Conservation (phyloP, 2,888 invertebrate species). For the Galerucella nymphaeae region DNA sequence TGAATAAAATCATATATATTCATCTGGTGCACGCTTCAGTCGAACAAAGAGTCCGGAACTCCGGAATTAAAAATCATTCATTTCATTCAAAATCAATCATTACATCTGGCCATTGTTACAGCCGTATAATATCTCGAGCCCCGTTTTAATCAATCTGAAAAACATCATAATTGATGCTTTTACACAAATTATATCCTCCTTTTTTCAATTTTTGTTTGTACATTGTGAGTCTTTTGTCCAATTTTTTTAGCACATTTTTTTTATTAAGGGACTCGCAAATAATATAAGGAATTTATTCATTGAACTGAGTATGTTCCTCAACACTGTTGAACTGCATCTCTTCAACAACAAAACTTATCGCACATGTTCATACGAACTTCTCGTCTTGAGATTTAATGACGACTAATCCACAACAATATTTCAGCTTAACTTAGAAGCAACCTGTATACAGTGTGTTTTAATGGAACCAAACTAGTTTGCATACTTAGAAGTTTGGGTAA, state of each 20-base stretch:
- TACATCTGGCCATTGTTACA: slow-evolving; percentile 57
- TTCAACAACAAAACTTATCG: no score
- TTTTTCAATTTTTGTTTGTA: slow-evolving; percentile 22
- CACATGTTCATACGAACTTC: no score
- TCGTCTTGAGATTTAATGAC: no score
- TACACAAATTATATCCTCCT: slow-evolving; percentile 43
- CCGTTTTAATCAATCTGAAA: slow-evolving; percentile 51
- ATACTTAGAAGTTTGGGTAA: no score
- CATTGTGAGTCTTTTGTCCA: slow-evolving; percentile 9
- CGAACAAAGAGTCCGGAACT: slow-evolving; percentile 59
- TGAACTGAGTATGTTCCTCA: neutral
- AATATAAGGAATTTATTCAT: neutral
- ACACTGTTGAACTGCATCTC: neutral
- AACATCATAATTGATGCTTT: slow-evolving; percentile 54
- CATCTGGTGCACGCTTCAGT: slow-evolving; percentile 58
- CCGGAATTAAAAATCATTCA: slow-evolving; percentile 65
- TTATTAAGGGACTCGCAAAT: neutral
- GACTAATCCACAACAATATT: no score
- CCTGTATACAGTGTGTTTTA: no score
- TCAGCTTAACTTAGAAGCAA: no score
- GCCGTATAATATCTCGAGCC: slow-evolving; percentile 48
- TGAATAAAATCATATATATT: slow-evolving; percentile 65
- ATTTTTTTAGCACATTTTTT: neutral
- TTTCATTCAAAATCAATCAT: slow-evolving; percentile 64
- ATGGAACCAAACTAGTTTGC: no score